These are phyloP conservation scores for Echinometra lucunter DNA, from an alignment of 53 echinoderm and acorn worm genomes.

Conservation along the genomic window DNA sequence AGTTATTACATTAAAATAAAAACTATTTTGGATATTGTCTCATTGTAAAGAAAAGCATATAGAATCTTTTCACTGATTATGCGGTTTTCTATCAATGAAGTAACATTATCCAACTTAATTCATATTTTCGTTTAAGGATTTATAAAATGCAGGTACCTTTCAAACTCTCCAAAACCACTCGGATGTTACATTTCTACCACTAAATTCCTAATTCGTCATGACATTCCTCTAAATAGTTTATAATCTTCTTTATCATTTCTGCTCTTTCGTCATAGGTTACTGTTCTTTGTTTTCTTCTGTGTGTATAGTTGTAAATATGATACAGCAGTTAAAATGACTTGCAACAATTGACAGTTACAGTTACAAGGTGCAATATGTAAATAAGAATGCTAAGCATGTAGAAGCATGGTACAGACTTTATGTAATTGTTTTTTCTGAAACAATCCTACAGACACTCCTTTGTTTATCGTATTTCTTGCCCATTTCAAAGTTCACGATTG, in stretches of 20 bases:
- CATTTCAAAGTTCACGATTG: not conserved
- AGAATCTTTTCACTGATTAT: not conserved
- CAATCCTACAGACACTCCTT: no score
- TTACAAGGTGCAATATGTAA: constrained; percentile 34
- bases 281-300: not conserved
- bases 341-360: not conserved
- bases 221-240: not conserved
- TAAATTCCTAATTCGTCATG: not conserved
- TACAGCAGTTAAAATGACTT: constrained; percentile 23
- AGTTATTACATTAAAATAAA: not conserved
- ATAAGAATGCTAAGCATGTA: not conserved
- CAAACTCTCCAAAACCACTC: not conserved
- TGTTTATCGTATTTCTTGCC: not conserved
- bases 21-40: not conserved
- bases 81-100: no score
- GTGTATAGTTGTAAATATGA: constrained; percentile 32
- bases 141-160: not conserved
- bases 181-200: not conserved
- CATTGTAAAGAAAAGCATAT: not conserved
- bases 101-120: no score
- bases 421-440: no score
- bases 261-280: not conserved
- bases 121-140: no score
- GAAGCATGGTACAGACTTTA: not conserved
- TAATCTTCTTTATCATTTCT: not conserved